phyloP scores from a whole-genome alignment of 2,888 invertebrate genomes.

The Palloptera scutellata region DNA sequence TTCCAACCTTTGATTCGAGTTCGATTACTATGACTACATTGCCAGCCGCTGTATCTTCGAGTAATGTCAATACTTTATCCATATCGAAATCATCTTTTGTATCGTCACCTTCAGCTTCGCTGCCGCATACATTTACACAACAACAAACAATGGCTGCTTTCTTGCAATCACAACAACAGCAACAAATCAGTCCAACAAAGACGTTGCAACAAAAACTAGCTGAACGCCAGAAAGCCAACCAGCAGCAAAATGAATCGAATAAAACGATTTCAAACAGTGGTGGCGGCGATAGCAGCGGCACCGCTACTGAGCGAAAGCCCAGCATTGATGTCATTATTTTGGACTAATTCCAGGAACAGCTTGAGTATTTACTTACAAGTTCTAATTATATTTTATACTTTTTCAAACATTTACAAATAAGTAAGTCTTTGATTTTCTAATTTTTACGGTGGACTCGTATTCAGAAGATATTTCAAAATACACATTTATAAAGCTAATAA shows the following conservation, averaged over 20 bases:
- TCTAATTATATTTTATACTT: too few relatives aligned
- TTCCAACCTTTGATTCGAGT: conserved; percentile 27
- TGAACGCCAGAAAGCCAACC: conserved; percentile 67
- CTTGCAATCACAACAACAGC: neutral
- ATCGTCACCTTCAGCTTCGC: conserved; percentile 13
- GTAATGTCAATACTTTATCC: neutral
- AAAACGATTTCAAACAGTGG: conserved; percentile 37
- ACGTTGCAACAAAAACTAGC: conserved; percentile 75
- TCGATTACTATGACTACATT: conserved; percentile 23
- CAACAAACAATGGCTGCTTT: too few relatives aligned
- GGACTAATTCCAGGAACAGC: conserved; percentile 38
- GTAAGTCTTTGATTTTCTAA: neutral
- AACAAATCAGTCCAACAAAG: conserved; percentile 69
- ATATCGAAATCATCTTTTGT: conserved; percentile 32
- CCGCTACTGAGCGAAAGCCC: conserved; percentile 33
- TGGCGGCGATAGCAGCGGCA: conserved; percentile 11
- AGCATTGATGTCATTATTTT: conserved; percentile 49
- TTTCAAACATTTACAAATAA: neutral
- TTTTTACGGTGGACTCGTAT: neutral
- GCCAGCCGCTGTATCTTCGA: neutral
- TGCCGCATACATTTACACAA: too few relatives aligned
- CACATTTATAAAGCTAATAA: too few relatives aligned
- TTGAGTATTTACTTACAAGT: neutral
- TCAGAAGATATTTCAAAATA: neutral
- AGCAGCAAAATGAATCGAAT: conserved; percentile 15